Evolutionary conservation across 2,113 vertebrate species (phyloP), one percentile per base, ranked within the genome.

Genomic region (Pelodiscus sinensis): DNA sequence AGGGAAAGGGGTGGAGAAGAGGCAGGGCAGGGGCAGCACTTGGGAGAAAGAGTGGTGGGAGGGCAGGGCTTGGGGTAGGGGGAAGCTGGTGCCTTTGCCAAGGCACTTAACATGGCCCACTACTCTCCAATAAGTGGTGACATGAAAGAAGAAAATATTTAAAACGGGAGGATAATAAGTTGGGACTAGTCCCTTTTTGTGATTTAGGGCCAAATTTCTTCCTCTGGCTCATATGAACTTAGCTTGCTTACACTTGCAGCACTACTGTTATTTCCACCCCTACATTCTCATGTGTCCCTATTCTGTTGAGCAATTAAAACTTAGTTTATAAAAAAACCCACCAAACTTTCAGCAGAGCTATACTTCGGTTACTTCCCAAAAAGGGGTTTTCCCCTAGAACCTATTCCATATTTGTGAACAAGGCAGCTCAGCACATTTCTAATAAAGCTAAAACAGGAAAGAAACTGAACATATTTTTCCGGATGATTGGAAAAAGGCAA

Each of bases 141-240:
- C 44, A 18, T 0, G 0, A 80, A 27, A 21, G 79, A 87, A 90
- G 60, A 85, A 82, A 15, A 1, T 0, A 2, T 27, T 31, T 81
- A 73, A 80, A 82, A 0, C 3, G 73, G 35, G 83, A 0, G 0
- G 92, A 65, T 4, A 25, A 19, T 58, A 58, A 24, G 1, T 3
- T 51, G 75, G 58, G 92, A 52, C 0, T 14, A 50, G 25, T 31
- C 14, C 51, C 62, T 57, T 38, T 60, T 81, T 29, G 58, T 35
- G 18, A 10, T 19, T 25, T 54, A 86, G 58, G 52, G 21, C 55
- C 54, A 73, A 65, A 19, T 84, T 29, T 78, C 73, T 12, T 31
- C 35, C 60, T 80, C 60, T 84, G 44, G 81, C 62, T 9, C n/a
- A 12, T 16, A 57, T 73, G 44, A 7, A 13, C 11, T 58, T 52